Conservation (phyloP, 2,113 vertebrate species). For the Ailuropoda melanoleuca region DNA sequence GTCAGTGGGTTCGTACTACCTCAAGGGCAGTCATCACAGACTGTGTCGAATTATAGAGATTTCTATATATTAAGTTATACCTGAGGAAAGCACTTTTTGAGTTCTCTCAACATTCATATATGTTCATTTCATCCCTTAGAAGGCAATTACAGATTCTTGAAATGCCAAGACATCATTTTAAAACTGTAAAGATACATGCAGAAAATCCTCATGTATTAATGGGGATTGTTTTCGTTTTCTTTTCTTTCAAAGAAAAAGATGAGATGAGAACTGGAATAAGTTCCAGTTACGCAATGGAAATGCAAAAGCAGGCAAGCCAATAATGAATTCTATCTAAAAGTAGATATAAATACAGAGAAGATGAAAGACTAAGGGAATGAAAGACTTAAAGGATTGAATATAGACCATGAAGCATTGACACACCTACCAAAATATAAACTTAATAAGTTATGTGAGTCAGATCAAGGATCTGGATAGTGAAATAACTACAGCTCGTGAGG, state of each 20-base stretch:
- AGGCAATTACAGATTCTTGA: conserved; percentile 50
- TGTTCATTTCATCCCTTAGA: conserved; percentile 40
- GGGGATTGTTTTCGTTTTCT: not conserved
- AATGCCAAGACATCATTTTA: conserved; percentile 29
- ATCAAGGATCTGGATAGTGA: conserved; percentile 14
- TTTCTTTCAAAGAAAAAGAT: conserved; percentile 37
- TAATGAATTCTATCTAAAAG: conserved; percentile 21
- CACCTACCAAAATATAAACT: conserved; percentile 8
- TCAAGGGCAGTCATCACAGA: conserved; percentile 20
- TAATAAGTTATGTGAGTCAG: conserved; percentile 33
- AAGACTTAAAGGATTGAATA: conserved; percentile 26
- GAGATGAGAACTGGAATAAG: conserved; percentile 51
- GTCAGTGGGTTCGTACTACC: not conserved
- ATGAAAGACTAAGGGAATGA: not conserved
- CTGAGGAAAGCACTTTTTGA: conserved; percentile 26
- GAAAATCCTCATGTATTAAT: conserved; percentile 37
- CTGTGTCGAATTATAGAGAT: not conserved
- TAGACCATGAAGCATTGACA: not conserved
- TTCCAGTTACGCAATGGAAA: not conserved
- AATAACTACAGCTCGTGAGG: not conserved
- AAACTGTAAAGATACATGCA: conserved; percentile 17
- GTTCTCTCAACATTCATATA: not conserved
- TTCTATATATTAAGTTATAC: conserved; percentile 46
- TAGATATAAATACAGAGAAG: not conserved
- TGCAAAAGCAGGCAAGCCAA: not conserved